These are phyloP conservation scores for Rynchops niger DNA, from an alignment of 2,113 vertebrate species.

Conservation along the genomic window DNA sequence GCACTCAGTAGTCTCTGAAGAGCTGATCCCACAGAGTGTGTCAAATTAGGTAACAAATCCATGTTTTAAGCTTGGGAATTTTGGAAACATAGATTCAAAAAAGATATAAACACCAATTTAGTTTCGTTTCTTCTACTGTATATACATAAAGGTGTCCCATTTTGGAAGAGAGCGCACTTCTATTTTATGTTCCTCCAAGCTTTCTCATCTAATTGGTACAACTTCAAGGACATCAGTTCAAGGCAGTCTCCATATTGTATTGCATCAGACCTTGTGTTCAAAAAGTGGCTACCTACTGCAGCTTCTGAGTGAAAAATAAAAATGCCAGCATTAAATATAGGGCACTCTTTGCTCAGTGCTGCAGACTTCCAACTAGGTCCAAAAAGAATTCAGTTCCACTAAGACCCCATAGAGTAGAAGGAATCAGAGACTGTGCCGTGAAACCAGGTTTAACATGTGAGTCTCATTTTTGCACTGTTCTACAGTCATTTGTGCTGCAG, in stretches of 20 bases:
- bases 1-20: neutral
- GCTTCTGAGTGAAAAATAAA: neutral
- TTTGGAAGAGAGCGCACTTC: neutral
- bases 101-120: neutral
- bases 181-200: neutral
- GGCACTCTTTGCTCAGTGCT: neutral
- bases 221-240: neutral
- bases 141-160: fast-evolving
- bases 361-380: neutral
- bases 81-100: neutral
- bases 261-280: neutral
- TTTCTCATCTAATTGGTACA: neutral
- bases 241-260: neutral
- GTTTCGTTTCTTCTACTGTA: neutral
- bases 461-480: neutral
- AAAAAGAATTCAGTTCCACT: neutral
- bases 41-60: neutral
- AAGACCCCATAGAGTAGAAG: neutral
- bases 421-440: neutral
- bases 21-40: neutral
- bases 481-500: neutral
- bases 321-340: neutral
- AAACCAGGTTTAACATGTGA: neutral
- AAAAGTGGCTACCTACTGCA: neutral
- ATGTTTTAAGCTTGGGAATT: neutral